These are phyloP conservation scores for Coelogynopora nodosa DNA, from an alignment of 2,888 invertebrate genomes.

Conservation along the genomic window DNA sequence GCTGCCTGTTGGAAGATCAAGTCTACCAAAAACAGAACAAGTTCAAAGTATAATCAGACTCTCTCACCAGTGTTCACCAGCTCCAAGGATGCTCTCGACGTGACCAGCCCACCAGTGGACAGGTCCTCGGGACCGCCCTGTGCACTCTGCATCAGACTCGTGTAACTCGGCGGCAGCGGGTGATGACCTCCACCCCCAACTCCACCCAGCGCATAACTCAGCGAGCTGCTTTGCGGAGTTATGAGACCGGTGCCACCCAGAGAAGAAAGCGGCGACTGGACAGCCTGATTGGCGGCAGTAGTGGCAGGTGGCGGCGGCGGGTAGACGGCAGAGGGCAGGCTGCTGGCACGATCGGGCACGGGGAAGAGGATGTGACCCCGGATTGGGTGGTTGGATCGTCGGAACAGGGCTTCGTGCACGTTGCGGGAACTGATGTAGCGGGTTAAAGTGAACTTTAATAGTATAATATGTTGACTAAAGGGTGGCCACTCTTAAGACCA, in stretches of 20 bases:
- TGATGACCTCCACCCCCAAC: not conserved
- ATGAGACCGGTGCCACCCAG: not conserved
- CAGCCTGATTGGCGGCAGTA: not conserved
- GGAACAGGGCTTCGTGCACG: slow-evolving; percentile 9
- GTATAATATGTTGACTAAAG: too few species aligned
- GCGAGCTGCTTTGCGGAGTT: not conserved
- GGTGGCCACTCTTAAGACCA: too few species aligned
- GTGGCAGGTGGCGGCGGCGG: not conserved
- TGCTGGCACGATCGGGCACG: not conserved
- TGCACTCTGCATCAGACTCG: not conserved
- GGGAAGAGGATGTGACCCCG: not conserved
- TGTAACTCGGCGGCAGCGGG: not conserved
- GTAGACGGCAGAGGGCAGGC: not conserved
- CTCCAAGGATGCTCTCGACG: not conserved
- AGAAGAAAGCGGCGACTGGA: not conserved
- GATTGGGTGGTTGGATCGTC: not conserved
- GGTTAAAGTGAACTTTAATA: too few species aligned
- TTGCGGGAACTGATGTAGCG: not conserved
- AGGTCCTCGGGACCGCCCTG: not conserved
- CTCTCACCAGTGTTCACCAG: not conserved
- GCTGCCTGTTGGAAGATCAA: too few species aligned
- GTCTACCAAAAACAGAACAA: not conserved
- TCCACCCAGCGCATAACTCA: not conserved
- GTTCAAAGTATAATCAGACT: not conserved
- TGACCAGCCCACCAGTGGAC: not conserved